Base-by-base conservation (phyloP, 2,888 invertebrate species). In the Drosophila austrosaltans region DNA sequence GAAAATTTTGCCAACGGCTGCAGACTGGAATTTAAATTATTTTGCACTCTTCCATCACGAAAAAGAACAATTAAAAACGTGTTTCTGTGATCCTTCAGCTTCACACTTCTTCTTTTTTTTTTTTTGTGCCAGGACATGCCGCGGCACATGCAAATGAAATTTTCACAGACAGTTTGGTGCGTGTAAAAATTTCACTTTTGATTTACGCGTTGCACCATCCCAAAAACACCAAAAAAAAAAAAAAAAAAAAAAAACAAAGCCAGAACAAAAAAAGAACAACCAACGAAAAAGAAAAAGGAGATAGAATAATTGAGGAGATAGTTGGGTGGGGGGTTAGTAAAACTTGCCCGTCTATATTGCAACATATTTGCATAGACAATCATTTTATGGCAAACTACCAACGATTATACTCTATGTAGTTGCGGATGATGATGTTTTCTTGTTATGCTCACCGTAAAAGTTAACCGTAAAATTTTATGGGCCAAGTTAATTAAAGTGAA, bases 161-260 rank as follows among this genome's bases (percentile, higher is more conserved):
- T 83, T 79, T 82, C 73, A 75, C 82, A 81, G 87, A 83, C 83
- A 82, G 87, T 76, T 84, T 79, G 79, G 75, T 74, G 87, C 82
- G 85, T 84, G 85, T 78, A 84, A 87, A 83, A 87, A 82, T 84
- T 87, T 76, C 77, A 81, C 87, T 81, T 79, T 81, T 83, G 82
- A 83, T 83, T 83, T 83, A 83, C 79, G 77, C 63, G 62, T 42
- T 53, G 28, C 53, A 39, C 66, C 61, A 22, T 67, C 58, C 48
- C 48, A 58, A 66, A 61, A 57, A 57, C 56, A 42, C 48, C 16
- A 16, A 16, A 28, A 56, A 25, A 0, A 20, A 53, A 53, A 53
- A 42, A 16, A 16, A 28, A 56, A 25, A 0, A 20, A 53, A 53
- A 53, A 42, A 40, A 57, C 39, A 53, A 3, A n/a, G 4, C 36